Evolutionary conservation across 1,140 invertebrate species (phyloP), one percentile per base, ranked within the genome.

Genomic region (Acromyrmex echinatior): DNA sequence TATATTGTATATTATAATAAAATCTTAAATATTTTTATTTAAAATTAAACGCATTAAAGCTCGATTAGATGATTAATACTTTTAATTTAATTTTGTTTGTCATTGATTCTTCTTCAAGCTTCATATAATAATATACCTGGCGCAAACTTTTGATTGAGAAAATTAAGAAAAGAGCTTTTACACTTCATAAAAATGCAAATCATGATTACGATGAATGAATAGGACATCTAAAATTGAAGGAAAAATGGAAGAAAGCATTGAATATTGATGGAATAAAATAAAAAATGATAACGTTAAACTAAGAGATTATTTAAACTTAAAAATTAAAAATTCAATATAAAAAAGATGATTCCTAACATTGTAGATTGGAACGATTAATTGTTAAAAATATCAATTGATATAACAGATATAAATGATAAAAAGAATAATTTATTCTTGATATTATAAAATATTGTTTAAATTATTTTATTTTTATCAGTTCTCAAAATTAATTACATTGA

Each of bases 181-280:
- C 2, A 18, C 1, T 53, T 28, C 10, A 31, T 78, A 49, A 63
- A 62, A 49, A 63, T 28, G 6, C 25, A 58, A 25, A 4, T 18
- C 3, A 18, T 10, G 5, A 76, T 28, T 66, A 0, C 18, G 31
- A 45, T 63, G 35, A 51, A 65, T 79, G 1, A 79, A 65, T 31
- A 4, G 3, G 45, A 28, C 3, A 35, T 14, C 1, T 10, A 65
- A 78, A 79, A 79, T 65, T 2, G 18, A 79, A 45, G 9, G 18
- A 16, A 35, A 78, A n/a, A 18, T 49, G 18, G 16, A 28, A 31
- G 4, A 2, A 7, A 63, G 45, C 10, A 63, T 5, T 63, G 16
- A 63, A 63, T 35, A 63, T n/a, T 78, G 60, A 63, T 78, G 39
- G 14, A 28, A 78, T 63, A 9, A 78, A 78, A 49, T 78, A 28